phyloP scores from a whole-genome alignment of 2,888 invertebrate species.

The Campoplex capitator region DNA sequence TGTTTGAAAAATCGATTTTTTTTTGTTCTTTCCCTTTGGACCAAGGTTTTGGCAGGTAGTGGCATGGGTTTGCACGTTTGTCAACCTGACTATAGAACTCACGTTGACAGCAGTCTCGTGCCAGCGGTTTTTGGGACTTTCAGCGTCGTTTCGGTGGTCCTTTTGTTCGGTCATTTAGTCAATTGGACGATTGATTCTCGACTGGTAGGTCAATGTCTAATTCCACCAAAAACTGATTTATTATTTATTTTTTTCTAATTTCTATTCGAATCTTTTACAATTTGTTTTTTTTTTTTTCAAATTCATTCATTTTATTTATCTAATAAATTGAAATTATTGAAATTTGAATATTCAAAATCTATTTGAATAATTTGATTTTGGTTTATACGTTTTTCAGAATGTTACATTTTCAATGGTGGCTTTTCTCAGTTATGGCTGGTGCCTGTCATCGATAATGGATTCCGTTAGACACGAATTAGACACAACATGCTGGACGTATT shows the following conservation, averaged over 20 bases:
- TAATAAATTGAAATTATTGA: too few relatives aligned
- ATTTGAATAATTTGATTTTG: background rate
- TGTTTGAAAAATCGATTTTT: slow-evolving; percentile 5
- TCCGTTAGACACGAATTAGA: slow-evolving; percentile 56
- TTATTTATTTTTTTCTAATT: too few relatives aligned
- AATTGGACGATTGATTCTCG: slow-evolving; percentile 42
- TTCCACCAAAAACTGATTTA: background rate
- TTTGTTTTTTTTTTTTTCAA: too few relatives aligned
- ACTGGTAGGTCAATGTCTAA: slow-evolving; percentile 33
- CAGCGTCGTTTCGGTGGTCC: slow-evolving; percentile 66
- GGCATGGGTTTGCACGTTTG: slow-evolving; percentile 68
- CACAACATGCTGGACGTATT: slow-evolving; percentile 50
- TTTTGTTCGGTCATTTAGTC: slow-evolving; percentile 65
- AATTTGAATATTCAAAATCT: too few relatives aligned
- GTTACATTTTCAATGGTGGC: slow-evolving; percentile 60
- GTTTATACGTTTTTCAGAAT: slow-evolving; percentile 53
- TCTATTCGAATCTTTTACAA: too few relatives aligned
- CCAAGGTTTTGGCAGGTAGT: slow-evolving; percentile 66
- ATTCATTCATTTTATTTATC: too few relatives aligned
- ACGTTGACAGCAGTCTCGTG: slow-evolving; percentile 67
- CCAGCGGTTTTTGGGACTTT: slow-evolving; percentile 70
- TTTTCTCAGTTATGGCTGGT: slow-evolving; percentile 65
- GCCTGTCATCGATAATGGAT: slow-evolving; percentile 70
- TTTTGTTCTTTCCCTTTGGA: background rate
- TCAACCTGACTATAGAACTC: slow-evolving; percentile 59